phyloP scores from a whole-genome alignment of 1,140 invertebrate species.

The Zaprionus nigranus region DNA sequence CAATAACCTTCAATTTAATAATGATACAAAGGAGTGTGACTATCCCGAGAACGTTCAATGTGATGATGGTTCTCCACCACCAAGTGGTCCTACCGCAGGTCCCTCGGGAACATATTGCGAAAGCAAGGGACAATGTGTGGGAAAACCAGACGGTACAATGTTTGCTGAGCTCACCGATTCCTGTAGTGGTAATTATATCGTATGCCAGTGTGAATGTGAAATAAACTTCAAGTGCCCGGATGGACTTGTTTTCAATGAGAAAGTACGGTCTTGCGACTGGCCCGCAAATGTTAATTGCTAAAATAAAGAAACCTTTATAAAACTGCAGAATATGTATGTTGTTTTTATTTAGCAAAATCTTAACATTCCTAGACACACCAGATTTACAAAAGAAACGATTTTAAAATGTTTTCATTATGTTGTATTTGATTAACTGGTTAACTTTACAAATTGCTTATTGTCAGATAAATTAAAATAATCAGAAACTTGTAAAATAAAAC shows the following conservation, averaged over 20 bases:
- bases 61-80: constrained; percentile 56
- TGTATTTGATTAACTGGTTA: not conserved
- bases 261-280: constrained; percentile 47
- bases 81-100: constrained; percentile 62
- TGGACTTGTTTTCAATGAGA: constrained; percentile 31
- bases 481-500: too few relatives aligned
- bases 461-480: too few relatives aligned
- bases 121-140: constrained; percentile 49
- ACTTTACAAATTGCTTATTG: too few relatives aligned
- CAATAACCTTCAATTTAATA: constrained; percentile 59
- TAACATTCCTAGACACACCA: too few relatives aligned
- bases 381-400: too few relatives aligned
- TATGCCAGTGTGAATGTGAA: constrained; percentile 72
- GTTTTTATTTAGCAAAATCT: not conserved
- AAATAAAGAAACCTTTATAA: constrained; percentile 41
- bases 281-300: constrained; percentile 37
- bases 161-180: not conserved
- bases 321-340: constrained; percentile 13
- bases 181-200: constrained; percentile 40
- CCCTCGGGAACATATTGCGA: constrained; percentile 68
- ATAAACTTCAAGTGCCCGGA: constrained; percentile 33
- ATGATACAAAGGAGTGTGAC: constrained; percentile 28
- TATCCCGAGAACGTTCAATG: constrained; percentile 52
- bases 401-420: too few relatives aligned
- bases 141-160: constrained; percentile 40